Evolutionary conservation across 2,113 vertebrate genomes (phyloP).

Genomic region (Leucosticte australis): DNA sequence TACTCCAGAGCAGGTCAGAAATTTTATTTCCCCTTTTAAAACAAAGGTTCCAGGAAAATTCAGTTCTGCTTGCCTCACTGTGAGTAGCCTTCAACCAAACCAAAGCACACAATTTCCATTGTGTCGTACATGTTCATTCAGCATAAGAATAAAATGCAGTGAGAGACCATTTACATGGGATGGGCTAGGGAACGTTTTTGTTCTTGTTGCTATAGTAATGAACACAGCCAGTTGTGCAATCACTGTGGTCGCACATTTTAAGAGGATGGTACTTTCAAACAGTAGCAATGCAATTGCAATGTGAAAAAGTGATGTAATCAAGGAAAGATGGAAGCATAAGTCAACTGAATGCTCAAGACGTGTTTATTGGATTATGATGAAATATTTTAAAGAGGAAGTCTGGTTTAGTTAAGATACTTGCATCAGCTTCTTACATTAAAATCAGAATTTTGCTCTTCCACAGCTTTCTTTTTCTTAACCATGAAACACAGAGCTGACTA

Average conservation of each 20-base stretch:
- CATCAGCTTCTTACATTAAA: not conserved
- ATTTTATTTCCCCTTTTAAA: not conserved
- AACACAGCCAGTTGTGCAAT: not conserved
- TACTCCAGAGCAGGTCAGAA: not conserved
- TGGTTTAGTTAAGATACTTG: not conserved
- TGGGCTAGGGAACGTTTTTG: not conserved
- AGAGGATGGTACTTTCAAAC: not conserved
- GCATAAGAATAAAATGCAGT: not conserved
- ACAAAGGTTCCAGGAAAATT: not conserved
- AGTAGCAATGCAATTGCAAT: not conserved
- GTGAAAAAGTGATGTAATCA: not conserved
- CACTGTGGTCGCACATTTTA: not conserved
- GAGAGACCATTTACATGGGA: not conserved
- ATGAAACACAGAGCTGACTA: not conserved
- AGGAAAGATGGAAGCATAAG: not conserved
- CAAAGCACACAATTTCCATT: not conserved
- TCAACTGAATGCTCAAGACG: not conserved
- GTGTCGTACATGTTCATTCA: not conserved
- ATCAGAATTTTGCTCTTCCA: not conserved
- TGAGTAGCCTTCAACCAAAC: not conserved
- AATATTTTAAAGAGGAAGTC: not conserved
- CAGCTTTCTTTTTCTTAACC: not conserved
- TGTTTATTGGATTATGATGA: not conserved
- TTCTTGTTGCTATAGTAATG: constrained; percentile 28
- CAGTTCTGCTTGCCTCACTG: not conserved